Conservation (phyloP, 2,797 vertebrate genomes). For the Centroberyx gerrardi region DNA sequence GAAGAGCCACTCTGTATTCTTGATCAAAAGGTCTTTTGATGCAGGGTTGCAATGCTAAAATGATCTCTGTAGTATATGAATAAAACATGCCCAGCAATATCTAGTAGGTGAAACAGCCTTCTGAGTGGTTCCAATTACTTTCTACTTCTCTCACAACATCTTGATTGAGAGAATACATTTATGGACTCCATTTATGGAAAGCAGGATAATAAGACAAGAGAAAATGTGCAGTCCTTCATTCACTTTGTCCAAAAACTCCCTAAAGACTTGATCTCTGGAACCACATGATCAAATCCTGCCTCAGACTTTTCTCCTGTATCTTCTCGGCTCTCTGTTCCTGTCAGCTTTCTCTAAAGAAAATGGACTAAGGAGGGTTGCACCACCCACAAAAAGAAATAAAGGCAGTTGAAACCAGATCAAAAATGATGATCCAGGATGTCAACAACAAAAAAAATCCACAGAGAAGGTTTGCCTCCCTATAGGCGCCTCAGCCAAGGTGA, state of each 20-base stretch:
- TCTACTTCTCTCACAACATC: not conserved
- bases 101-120: too few relatives aligned
- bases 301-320: not conserved
- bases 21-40: too few relatives aligned
- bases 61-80: too few relatives aligned
- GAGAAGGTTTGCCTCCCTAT: slow-evolving; percentile 5
- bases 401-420: not conserved
- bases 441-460: not conserved
- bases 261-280: not conserved
- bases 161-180: not conserved
- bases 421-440: not conserved
- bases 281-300: not conserved
- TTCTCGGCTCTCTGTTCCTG: not conserved
- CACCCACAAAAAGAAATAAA: too few relatives aligned
- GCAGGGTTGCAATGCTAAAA: not conserved
- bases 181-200: not conserved
- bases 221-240: not conserved
- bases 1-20: too few relatives aligned
- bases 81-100: too few relatives aligned
- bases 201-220: not conserved
- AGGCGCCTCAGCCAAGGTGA: slow-evolving; percentile 71
- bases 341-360: too few relatives aligned
- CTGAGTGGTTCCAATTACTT: not conserved
- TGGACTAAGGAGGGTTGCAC: too few relatives aligned
- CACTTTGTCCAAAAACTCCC: not conserved